These are phyloP conservation scores for Lethenteron reissneri DNA, from an alignment of 2,113 vertebrate species.

Conservation along the genomic window DNA sequence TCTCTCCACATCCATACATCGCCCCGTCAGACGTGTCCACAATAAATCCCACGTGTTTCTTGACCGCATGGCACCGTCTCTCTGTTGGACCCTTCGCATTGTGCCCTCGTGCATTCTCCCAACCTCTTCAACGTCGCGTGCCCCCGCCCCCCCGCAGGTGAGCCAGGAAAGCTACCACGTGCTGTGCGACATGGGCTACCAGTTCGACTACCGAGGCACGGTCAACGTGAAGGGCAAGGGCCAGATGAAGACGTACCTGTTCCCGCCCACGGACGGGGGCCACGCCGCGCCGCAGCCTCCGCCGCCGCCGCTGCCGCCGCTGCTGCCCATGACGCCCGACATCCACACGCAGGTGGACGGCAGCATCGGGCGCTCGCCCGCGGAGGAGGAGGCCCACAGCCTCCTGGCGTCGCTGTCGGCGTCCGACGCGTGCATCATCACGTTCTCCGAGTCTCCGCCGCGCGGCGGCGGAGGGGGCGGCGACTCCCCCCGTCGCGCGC, in stretches of 20 bases:
- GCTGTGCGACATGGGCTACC: constrained; percentile 65
- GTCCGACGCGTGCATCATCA: not conserved
- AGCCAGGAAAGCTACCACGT: constrained; percentile 79
- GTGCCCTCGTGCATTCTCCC: too few species aligned
- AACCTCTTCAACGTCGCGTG: too few species aligned
- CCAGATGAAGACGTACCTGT: constrained; percentile 97
- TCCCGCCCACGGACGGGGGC: constrained; percentile 42
- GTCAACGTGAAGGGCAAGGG: constrained; percentile 97
- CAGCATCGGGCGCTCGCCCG: constrained; percentile 89
- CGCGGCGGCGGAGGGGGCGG: not conserved
- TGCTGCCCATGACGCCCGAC: constrained; percentile 62
- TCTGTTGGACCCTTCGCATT: too few species aligned
- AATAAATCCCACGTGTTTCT: too few species aligned
- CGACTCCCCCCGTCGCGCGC: too few species aligned
- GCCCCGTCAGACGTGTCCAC: too few species aligned
- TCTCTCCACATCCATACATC: too few species aligned
- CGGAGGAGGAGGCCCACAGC: constrained; percentile 53
- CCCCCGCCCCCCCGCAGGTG: constrained; percentile 19
- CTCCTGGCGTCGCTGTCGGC: constrained; percentile 27
- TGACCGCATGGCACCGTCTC: too few species aligned
- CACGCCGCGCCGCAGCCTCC: constrained; percentile 23
- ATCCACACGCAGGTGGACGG: constrained; percentile 92
- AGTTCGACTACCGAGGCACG: constrained; percentile 88
- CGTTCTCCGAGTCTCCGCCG: constrained; percentile 12
- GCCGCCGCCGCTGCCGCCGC: constrained; percentile 40